phyloP scores from a whole-genome alignment of 2,797 vertebrate species.

The Lepilemur ruficaudatus region DNA sequence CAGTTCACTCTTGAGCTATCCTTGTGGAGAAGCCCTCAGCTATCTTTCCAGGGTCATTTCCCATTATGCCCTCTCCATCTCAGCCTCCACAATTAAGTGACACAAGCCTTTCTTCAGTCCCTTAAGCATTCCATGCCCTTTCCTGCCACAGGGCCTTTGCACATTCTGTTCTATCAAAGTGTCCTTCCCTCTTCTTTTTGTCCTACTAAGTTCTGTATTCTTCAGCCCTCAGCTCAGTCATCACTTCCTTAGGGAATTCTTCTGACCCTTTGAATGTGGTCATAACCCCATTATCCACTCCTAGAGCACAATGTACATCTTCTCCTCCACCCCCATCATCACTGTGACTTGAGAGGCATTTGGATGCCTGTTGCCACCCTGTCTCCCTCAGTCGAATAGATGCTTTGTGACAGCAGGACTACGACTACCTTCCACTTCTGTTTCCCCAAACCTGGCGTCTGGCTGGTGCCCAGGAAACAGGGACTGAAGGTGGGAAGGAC shows the following conservation, averaged over 20 bases:
- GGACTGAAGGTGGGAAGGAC: background rate
- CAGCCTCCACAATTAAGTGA: background rate
- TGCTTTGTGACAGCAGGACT: background rate
- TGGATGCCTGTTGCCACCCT: background rate
- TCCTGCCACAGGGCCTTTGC: background rate
- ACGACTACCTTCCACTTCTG: background rate
- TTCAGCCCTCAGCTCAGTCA: background rate
- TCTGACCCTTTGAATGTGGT: background rate
- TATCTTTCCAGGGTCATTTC: background rate
- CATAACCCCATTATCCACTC: background rate
- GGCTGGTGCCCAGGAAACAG: background rate
- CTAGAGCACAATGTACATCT: background rate
- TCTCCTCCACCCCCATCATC: background rate
- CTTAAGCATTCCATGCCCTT: background rate
- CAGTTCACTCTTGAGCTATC: background rate
- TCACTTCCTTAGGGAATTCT: background rate
- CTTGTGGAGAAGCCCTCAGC: background rate
- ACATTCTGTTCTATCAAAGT: background rate
- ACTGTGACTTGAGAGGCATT: background rate
- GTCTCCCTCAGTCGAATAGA: background rate
- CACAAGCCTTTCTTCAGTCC: background rate
- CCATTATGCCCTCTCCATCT: rapidly evolving
- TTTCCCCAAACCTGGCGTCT: background rate
- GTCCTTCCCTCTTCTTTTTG: background rate
- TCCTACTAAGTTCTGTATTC: background rate